Percentiles rank a stretch among this genome's conserved stretches.
phyloP scores from a whole-genome alignment of 2,113 vertebrate genomes.

The Chitala chitala region DNA sequence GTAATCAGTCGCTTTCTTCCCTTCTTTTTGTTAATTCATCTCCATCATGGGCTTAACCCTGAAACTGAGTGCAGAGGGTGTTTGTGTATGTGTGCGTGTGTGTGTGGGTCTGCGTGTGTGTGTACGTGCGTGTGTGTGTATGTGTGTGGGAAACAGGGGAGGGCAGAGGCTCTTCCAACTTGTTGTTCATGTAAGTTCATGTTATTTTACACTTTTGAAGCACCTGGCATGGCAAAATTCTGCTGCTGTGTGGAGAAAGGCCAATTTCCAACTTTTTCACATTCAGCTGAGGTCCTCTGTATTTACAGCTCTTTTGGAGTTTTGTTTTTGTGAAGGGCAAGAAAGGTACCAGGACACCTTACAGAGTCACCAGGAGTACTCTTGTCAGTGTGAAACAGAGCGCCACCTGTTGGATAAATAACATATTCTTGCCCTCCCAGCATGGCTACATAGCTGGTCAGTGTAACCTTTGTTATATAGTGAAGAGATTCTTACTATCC shows the following conservation, averaged over 20 bases:
- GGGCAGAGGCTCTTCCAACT: neutral
- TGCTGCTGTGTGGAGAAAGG: neutral
- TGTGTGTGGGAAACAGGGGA: slow-evolving; percentile 24
- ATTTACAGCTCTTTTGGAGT: no score
- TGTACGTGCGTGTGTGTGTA: neutral
- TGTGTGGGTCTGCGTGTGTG: neutral
- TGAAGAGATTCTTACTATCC: no score
- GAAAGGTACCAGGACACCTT: no score
- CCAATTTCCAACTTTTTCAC: no score
- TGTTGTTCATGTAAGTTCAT: slow-evolving; percentile 9
- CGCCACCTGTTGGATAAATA: no score
- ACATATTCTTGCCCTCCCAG: no score
- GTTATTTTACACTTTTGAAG: slow-evolving; percentile 26
- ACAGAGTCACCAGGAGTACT: no score
- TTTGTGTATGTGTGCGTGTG: neutral
- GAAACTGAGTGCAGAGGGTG: slow-evolving; percentile 1
- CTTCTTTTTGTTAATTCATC: slow-evolving; percentile 30
- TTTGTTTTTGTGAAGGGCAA: no score
- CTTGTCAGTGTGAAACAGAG: no score
- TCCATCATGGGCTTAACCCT: slow-evolving; percentile 27
- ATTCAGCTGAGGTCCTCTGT: no score
- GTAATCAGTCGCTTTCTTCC: slow-evolving; percentile 20
- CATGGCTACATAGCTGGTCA: no score
- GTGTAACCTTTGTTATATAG: no score
- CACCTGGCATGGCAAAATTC: slow-evolving; percentile 11